Conservation (phyloP, 2,797 vertebrate genomes). For the Sebastes minor region DNA sequence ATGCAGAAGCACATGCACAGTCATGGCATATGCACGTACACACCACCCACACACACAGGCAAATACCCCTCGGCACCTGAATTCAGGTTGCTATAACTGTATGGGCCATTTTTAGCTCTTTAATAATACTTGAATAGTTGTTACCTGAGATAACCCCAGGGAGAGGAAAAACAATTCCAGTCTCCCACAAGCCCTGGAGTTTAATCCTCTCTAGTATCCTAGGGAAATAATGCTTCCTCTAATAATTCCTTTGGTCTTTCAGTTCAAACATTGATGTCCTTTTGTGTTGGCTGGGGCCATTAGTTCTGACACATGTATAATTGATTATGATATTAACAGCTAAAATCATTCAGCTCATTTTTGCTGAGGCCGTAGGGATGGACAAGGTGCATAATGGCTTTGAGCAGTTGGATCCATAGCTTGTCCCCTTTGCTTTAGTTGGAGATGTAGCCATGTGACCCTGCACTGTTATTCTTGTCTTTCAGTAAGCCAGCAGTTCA, state of each 20-base stretch:
- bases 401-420: constrained; percentile 56
- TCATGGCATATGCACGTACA: constrained; percentile 19
- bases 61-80: constrained; percentile 63
- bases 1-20: constrained; percentile 38
- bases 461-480: background rate
- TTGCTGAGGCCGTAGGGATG: constrained; percentile 45
- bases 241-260: constrained; percentile 69
- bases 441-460: constrained; percentile 22
- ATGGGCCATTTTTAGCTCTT: constrained; percentile 75
- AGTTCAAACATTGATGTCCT: constrained; percentile 64
- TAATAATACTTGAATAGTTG: constrained; percentile 77
- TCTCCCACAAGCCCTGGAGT: constrained; percentile 66
- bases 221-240: constrained; percentile 72
- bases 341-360: constrained; percentile 69
- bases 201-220: constrained; percentile 72
- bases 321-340: constrained; percentile 77
- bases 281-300: constrained; percentile 66
- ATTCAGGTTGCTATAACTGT: constrained; percentile 67
- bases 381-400: constrained; percentile 65
- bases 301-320: constrained; percentile 76
- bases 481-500: background rate
- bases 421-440: constrained; percentile 40
- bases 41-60: constrained; percentile 32
- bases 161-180: constrained; percentile 74
- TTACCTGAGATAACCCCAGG: constrained; percentile 74